Percentiles rank a stretch among this genome's conserved stretches.
phyloP scores from a whole-genome alignment of 2,797 vertebrate genomes.

The Scolopax bukidnonensis region DNA sequence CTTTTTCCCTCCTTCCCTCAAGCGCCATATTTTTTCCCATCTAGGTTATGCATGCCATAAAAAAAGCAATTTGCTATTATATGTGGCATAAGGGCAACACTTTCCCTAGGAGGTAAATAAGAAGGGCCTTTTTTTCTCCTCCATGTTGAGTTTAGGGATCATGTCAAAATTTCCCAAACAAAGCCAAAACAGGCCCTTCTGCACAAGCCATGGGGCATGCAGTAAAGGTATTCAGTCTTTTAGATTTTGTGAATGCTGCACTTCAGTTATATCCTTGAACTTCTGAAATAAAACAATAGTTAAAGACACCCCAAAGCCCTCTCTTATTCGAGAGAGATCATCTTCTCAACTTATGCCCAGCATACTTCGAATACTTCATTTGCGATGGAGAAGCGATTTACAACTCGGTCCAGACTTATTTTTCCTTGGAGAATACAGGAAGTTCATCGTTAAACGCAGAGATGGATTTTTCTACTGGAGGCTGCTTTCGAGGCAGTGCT shows the following conservation, averaged over 20 bases:
- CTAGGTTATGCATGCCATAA: slow-evolving; percentile 89
- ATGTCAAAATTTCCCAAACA: slow-evolving; percentile 78
- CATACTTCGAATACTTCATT: slow-evolving; percentile 61
- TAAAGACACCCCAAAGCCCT: slow-evolving; percentile 43
- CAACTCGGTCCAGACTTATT: slow-evolving; percentile 61
- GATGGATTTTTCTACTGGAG: slow-evolving; percentile 67
- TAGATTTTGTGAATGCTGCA: slow-evolving; percentile 1
- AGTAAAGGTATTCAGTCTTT: background rate
- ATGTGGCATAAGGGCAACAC: slow-evolving; percentile 85
- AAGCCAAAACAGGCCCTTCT: slow-evolving; percentile 30
- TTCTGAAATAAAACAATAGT: slow-evolving; percentile 15
- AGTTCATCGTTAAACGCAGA: slow-evolving; percentile 65
- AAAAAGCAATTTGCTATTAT: slow-evolving; percentile 89
- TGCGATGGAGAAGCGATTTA: slow-evolving; percentile 56
- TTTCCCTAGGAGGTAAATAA: slow-evolving; percentile 94
- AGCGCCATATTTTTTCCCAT: slow-evolving; percentile 89
- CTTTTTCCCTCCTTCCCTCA: slow-evolving; percentile 95
- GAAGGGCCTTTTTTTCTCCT: slow-evolving; percentile 70
- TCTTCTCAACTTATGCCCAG: slow-evolving; percentile 36
- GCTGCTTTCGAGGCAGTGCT: slow-evolving; percentile 53
- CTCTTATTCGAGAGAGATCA: slow-evolving; percentile 44
- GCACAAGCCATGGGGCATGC: slow-evolving; percentile 5
- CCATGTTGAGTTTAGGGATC: slow-evolving; percentile 79
- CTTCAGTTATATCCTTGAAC: slow-evolving; percentile 5
- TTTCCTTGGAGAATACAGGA: slow-evolving; percentile 68